Evolutionary conservation across 2,113 vertebrate genomes (phyloP).

Genomic region (Thinocorus orbignyianus): DNA sequence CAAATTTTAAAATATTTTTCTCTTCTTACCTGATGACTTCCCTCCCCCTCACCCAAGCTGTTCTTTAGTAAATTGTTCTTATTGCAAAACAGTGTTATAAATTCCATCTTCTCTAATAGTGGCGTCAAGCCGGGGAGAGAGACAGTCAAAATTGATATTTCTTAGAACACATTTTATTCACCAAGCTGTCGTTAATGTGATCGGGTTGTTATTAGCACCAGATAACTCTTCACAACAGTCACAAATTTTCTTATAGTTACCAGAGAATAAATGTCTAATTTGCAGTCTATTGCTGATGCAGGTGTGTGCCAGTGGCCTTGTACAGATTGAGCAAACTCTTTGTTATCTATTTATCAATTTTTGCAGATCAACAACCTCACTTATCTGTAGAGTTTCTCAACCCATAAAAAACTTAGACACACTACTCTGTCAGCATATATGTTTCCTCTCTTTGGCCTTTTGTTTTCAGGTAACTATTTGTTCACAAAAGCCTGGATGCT

Average conservation of each 20-base stretch:
- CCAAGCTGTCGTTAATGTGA: not conserved
- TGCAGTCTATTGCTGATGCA: not conserved
- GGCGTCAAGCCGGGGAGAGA: not conserved
- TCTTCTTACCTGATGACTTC: not conserved
- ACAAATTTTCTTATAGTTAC: not conserved
- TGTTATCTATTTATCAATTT: not conserved
- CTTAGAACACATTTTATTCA: not conserved
- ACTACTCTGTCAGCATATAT: not conserved
- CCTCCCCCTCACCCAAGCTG: not conserved
- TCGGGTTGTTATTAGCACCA: not conserved
- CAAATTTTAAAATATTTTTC: not conserved
- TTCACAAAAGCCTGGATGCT: not conserved
- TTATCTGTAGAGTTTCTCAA: not conserved
- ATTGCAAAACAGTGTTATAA: not conserved
- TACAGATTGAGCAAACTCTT: not conserved
- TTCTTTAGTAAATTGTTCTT: not conserved
- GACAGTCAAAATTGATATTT: not conserved
- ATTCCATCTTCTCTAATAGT: not conserved
- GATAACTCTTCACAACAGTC: not conserved
- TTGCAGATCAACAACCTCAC: not conserved
- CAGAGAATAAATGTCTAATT: not conserved
- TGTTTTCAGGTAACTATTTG: not conserved
- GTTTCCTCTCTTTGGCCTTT: not conserved
- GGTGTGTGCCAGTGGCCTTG: not conserved
- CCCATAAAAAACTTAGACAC: not conserved